Evolutionary conservation across 2,888 invertebrate species (phyloP).

Genomic region (Sympetrum striolatum): DNA sequence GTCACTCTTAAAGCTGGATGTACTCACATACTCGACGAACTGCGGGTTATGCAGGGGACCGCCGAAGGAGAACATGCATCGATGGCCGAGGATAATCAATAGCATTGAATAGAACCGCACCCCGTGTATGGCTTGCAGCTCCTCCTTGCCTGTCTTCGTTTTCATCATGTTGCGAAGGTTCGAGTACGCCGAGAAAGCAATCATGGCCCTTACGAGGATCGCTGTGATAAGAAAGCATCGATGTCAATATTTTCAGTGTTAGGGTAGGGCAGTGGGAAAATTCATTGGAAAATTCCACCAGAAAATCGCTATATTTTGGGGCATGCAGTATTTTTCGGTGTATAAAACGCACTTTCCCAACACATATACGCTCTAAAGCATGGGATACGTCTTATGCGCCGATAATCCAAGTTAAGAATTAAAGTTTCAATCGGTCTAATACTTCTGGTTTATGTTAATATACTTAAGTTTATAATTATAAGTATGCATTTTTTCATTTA

Average conservation of each 20-base stretch:
- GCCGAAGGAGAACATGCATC: conserved; percentile 69
- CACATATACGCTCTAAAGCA: no score
- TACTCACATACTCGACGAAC: conserved; percentile 67
- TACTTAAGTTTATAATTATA: no score
- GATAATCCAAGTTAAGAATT: no score
- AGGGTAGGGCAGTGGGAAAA: background rate
- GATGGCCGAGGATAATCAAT: conserved; percentile 72
- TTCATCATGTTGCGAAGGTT: conserved; percentile 68
- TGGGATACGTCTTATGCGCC: no score
- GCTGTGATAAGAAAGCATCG: background rate
- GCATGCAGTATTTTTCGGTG: no score
- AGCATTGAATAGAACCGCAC: conserved; percentile 74
- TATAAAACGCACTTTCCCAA: no score
- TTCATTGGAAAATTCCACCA: no score
- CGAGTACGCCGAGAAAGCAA: conserved; percentile 67
- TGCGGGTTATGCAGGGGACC: conserved; percentile 72
- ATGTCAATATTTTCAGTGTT: background rate
- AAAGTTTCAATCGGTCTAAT: no score
- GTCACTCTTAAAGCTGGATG: background rate
- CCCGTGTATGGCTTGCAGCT: conserved; percentile 68
- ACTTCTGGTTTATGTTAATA: no score
- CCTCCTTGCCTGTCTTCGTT: conserved; percentile 65
- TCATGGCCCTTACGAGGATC: conserved; percentile 49
- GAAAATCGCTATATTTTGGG: no score
- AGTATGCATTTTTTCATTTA: no score